Evolutionary conservation across 2,797 vertebrate species (phyloP).

Genomic region (Chrysocyon brachyurus): DNA sequence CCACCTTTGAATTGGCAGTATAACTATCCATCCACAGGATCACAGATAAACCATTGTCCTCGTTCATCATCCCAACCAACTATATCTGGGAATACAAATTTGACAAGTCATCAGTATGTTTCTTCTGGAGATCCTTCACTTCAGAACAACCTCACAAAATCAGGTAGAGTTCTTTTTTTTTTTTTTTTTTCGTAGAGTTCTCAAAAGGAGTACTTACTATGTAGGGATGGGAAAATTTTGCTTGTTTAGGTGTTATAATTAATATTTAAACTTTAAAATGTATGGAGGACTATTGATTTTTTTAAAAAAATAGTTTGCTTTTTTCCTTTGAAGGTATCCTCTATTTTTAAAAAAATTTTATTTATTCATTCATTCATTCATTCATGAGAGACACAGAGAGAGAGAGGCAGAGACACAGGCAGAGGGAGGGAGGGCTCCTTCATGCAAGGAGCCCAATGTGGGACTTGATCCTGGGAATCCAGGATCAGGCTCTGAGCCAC

Average conservation of each 20-base stretch:
- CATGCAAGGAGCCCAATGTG: too few species aligned
- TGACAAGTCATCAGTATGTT: slow-evolving; percentile 88
- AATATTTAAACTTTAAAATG: slow-evolving; percentile 33
- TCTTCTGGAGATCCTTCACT: slow-evolving; percentile 88
- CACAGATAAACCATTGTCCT: slow-evolving; percentile 89
- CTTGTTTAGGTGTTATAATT: slow-evolving; percentile 60
- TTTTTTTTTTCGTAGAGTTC: too few species aligned
- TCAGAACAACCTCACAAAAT: slow-evolving; percentile 91
- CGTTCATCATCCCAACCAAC: slow-evolving; percentile 81
- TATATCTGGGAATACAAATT: slow-evolving; percentile 87
- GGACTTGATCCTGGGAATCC: too few species aligned
- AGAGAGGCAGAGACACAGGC: too few species aligned
- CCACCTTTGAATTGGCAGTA: slow-evolving; percentile 92
- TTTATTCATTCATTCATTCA: too few species aligned
- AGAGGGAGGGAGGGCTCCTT: too few species aligned
- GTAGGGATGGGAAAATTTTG: slow-evolving; percentile 25
- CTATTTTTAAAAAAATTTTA: neutral
- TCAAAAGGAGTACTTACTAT: slow-evolving; percentile 17
- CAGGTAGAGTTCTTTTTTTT: slow-evolving; percentile 89
- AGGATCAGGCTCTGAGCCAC: too few species aligned
- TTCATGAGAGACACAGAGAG: too few species aligned
- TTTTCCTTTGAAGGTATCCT: slow-evolving; percentile 39
- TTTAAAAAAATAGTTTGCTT: neutral
- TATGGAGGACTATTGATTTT: slow-evolving; percentile 16
- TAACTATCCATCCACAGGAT: slow-evolving; percentile 84